phyloP scores from a whole-genome alignment of 2,888 invertebrate species.

The Trissoscelio sp. region DNA sequence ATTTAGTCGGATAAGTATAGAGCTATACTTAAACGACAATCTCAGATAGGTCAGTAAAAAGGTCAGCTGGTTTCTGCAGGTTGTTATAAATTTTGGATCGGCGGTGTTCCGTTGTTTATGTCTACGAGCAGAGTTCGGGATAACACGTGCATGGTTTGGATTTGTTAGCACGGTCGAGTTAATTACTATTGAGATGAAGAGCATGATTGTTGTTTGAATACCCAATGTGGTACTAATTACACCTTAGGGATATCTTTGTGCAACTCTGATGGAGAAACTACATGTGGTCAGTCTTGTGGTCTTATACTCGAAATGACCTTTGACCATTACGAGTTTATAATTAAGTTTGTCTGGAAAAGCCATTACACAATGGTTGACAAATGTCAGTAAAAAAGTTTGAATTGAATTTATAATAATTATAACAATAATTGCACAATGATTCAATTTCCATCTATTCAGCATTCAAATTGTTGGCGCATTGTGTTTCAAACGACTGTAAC shows the following conservation, averaged over 20 bases:
- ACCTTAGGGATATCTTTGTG: conserved; percentile 56
- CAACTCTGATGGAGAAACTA: conserved; percentile 31
- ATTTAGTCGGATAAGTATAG: no score
- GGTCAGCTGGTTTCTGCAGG: neutral
- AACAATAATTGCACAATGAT: neutral
- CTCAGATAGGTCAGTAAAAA: neutral
- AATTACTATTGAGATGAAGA: conserved; percentile 57
- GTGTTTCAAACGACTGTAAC: conserved; percentile 1
- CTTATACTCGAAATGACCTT: conserved; percentile 33
- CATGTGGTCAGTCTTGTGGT: conserved; percentile 29
- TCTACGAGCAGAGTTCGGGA: neutral
- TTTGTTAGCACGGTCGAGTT: conserved; percentile 39
- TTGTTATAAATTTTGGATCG: conserved; percentile 25
- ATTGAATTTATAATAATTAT: conserved; percentile 5
- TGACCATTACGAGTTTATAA: conserved; percentile 36
- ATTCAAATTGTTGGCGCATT: conserved; percentile 9
- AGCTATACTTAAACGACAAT: no score
- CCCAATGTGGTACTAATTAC: conserved; percentile 53
- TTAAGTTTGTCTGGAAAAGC: conserved; percentile 12
- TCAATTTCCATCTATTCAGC: neutral
- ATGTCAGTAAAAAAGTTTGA: no score
- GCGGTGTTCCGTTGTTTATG: conserved; percentile 2
- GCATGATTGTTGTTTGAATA: conserved; percentile 58
- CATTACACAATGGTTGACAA: neutral
- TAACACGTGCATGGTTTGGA: conserved; percentile 9